These are phyloP conservation scores for Cladopsammia gracilis DNA, from an alignment of 64 coral and sea anemone genomes.

Conservation along the genomic window DNA sequence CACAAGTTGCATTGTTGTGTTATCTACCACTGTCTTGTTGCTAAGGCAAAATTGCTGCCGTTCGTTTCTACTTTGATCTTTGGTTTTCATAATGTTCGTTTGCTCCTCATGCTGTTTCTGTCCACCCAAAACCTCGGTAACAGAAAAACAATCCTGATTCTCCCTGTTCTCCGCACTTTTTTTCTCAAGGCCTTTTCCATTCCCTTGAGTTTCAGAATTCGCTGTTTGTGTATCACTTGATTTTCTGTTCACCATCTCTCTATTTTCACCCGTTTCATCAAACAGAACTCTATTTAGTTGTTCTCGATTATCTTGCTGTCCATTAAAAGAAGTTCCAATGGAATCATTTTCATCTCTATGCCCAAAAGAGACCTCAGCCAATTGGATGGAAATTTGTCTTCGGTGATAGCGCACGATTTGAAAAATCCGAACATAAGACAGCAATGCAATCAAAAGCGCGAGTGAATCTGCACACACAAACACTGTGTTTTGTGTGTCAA, in stretches of 20 bases:
- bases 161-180: neutral
- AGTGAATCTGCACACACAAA: constrained; percentile 7
- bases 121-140: neutral
- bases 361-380: neutral
- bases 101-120: too few species aligned
- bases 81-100: neutral
- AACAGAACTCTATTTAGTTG: neutral
- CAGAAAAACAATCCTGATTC: neutral
- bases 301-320: neutral
- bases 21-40: neutral
- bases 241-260: neutral
- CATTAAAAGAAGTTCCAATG: neutral
- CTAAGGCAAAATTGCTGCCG: neutral
- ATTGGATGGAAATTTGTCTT: constrained; percentile 15
- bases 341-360: neutral
- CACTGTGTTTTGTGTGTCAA: constrained; percentile 31
- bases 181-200: neutral
- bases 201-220: neutral
- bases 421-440: constrained; percentile 32
- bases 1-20: neutral
- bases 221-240: neutral
- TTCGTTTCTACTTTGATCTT: neutral
- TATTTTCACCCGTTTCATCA: neutral
- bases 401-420: constrained; percentile 41
- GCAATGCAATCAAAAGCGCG: neutral